Evolutionary conservation across 2,888 invertebrate genomes (phyloP), one percentile per base, ranked within the genome.

Genomic region (Watsonalla binaria): DNA sequence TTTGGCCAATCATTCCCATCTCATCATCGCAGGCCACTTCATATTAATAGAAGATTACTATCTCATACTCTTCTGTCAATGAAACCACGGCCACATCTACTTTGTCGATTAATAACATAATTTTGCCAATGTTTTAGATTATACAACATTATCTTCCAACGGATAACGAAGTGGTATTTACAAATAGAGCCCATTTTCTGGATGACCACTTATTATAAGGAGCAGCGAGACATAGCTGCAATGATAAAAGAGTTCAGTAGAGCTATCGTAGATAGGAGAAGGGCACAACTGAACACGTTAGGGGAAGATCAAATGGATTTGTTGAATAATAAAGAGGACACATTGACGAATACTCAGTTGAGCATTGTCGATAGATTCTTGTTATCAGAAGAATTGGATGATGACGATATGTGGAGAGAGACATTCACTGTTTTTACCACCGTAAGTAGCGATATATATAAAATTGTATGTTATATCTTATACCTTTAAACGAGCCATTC

Each of bases 91-190:
- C n/a, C n/a, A n/a, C n/a, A n/a, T n/a, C n/a, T n/a, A n/a, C n/a
- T n/a, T n/a, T n/a, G n/a, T n/a, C n/a, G 6, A 37, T 8, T 37
- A 9, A 37, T 8, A 6, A 37, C 37, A 37, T 37, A 54, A 39
- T 24, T 42, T 15, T 15, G 8, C 35, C 53, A 9, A 55, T 51
- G 37, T 73, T 72, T 5, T 75, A 89, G 89, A 6, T 6, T 77
- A 0, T 89, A 88, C 65, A 70, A 80, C 5, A 55, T 76, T 45
- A 57, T 80, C 0, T 88, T 86, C 59, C 62, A 75, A 9, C 75
- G 87, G 58, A 89, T 89, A 86, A 84, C 83, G 0, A 81, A 76
- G 60, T 89, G 88, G 88, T 86, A 84, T 53, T 68, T 84, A 1
- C 88, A 89, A 66, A 78, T 87, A 9, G 74, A 82, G 9, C 84